Evolutionary conservation across 1,140 invertebrate genomes (phyloP).

Genomic region (Lasaia peninsularis): DNA sequence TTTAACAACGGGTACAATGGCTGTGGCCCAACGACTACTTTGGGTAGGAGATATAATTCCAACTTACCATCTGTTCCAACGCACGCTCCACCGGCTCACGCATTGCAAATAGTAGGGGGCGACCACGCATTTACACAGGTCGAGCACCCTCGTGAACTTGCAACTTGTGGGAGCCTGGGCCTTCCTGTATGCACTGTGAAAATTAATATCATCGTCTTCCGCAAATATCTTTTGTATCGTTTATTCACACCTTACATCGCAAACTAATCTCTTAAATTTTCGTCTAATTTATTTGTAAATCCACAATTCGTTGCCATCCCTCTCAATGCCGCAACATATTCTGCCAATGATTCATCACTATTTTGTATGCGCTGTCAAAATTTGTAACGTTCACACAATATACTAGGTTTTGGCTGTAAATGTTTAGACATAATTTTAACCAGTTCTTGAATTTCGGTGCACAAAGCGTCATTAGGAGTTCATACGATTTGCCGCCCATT

Average conservation of each 20-base stretch:
- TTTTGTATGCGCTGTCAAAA: too few species aligned
- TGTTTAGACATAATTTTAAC: neutral
- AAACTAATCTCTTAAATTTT: neutral
- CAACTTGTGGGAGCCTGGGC: too few species aligned
- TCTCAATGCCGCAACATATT: neutral
- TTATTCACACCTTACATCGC: neutral
- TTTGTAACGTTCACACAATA: slow-evolving; percentile 10
- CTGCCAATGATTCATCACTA: too few species aligned
- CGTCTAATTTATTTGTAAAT: neutral
- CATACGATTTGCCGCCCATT: neutral
- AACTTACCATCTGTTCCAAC: too few species aligned
- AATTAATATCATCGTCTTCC: neutral
- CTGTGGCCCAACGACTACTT: too few species aligned
- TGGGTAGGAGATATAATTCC: too few species aligned
- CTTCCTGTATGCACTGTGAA: neutral
- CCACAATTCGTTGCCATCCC: neutral
- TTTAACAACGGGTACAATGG: too few species aligned
- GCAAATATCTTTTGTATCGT: neutral
- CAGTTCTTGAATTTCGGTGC: neutral
- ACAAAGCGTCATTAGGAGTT: neutral
- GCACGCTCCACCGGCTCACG: too few species aligned
- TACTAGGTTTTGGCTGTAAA: slow-evolving; percentile 17
- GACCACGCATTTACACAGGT: too few species aligned
- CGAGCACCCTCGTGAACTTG: too few species aligned
- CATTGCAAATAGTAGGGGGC: too few species aligned